A percentile compares a stretch with the other conserved stretches of the same genome.
Conservation (phyloP, 1,140 invertebrate genomes). For the Samia ricini region DNA sequence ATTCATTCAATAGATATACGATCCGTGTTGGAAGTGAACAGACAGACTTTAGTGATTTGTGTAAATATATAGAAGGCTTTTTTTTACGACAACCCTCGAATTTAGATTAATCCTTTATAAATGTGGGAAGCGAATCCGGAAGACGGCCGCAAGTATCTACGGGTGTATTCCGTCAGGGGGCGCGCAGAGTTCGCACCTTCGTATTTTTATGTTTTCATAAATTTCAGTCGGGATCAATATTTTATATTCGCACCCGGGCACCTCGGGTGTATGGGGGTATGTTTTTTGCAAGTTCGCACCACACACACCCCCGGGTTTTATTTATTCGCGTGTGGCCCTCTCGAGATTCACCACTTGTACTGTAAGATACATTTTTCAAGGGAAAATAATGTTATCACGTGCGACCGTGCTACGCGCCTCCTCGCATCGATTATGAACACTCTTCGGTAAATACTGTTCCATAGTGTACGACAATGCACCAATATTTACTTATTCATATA, state of each 20-base stretch:
- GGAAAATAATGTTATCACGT: slow-evolving; percentile 59
- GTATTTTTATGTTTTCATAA: slow-evolving; percentile 66
- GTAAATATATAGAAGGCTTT: neutral
- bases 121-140: slow-evolving; percentile 19
- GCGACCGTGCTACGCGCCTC: slow-evolving; percentile 13
- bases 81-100: slow-evolving; percentile 13
- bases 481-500: too few species aligned
- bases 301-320: slow-evolving; percentile 34
- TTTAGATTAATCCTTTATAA: slow-evolving; percentile 24
- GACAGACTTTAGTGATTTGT: neutral
- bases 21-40: neutral
- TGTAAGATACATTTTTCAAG: slow-evolving; percentile 57
- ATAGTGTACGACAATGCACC: too few species aligned
- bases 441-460: neutral
- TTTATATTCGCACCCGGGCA: slow-evolving; percentile 49
- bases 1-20: too few species aligned
- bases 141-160: slow-evolving; percentile 30
- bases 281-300: slow-evolving; percentile 41
- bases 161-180: slow-evolving; percentile 47
- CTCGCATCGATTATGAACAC: slow-evolving; percentile 8
- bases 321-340: slow-evolving; percentile 46
- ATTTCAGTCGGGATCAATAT: slow-evolving; percentile 62
- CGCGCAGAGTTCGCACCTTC: slow-evolving; percentile 36
- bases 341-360: slow-evolving; percentile 47
- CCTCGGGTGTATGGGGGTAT: slow-evolving; percentile 33